phyloP scores from a whole-genome alignment of 2,797 vertebrate genomes.

The Pangasius sanitwongsei region DNA sequence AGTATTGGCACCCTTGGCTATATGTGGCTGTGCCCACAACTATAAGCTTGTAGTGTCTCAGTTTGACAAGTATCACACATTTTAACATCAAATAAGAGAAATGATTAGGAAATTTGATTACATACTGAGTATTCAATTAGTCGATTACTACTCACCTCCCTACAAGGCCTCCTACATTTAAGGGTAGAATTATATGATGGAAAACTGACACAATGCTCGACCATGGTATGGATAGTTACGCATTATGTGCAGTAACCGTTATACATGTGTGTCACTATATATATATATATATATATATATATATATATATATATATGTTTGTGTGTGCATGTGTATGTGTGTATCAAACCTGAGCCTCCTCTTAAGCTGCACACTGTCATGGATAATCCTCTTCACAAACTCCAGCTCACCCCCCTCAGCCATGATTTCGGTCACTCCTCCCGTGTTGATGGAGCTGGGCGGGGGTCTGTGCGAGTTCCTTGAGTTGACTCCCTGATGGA shows the following conservation, averaged over 20 bases:
- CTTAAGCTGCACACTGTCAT: conserved; percentile 96
- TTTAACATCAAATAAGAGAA: not conserved
- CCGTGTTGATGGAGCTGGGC: conserved; percentile 97
- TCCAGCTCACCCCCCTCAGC: conserved; percentile 97
- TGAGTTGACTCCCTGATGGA: conserved; percentile 91
- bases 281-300: too few species aligned
- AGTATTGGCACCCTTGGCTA: not conserved
- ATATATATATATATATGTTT: not conserved
- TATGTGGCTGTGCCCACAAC: not conserved
- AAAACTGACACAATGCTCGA: not conserved
- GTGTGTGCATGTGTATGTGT: not conserved
- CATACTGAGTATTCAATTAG: not conserved
- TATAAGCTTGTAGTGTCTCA: not conserved
- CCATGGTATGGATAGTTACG: not conserved
- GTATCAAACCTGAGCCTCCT: conserved; percentile 83
- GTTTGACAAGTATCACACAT: not conserved
- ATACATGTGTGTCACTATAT: not conserved
- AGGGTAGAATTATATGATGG: not conserved
- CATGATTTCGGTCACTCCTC: conserved; percentile 98
- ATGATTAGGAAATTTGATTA: not conserved
- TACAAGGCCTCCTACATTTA: not conserved
- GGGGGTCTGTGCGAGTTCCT: conserved; percentile 92
- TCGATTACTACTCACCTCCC: not conserved
- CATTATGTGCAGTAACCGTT: not conserved
- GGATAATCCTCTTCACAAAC: conserved; percentile 98